Evolutionary conservation across 1,140 invertebrate species (phyloP), one percentile per base, ranked within the genome.

Genomic region (Dinothrombium tinctorium): DNA sequence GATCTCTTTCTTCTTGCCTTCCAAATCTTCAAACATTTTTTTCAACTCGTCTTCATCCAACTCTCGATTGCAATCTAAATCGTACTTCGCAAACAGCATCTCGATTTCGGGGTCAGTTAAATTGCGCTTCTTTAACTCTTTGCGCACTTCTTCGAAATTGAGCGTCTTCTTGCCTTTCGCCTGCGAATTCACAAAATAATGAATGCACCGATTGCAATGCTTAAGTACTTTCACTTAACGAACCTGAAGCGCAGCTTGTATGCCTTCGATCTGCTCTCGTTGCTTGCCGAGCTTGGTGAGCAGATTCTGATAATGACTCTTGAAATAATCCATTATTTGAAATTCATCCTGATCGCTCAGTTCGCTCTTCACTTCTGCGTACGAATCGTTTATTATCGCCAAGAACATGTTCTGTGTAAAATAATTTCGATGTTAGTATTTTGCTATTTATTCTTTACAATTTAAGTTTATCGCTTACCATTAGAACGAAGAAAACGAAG

Each of bases 341-440:
- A 74, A 69, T 50, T 73, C 69, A 49, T 71, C 67, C 45, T 65
- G 65, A 43, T 69, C 62, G 36, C 63, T 60, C 46, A 76, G 67
- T 53, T 79, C 74, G 3, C 64, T 64, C 56, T 79, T 79, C 0
- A 76, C 71, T 49, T 72, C 64, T 2, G 66, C 59, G 42, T 75
- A 75, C 0, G 73, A 72, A 53, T 81, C 76, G 51, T 76, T 78
- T 46, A 80, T 77, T 48, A 80, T 80, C 41, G 77, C 76, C 54
- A 81, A 54, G 56, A 80, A 80, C 75, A 80, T 78, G 56, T 79
- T 79, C 69, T 72, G 49, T 3, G 58, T 52, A 45, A 37, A 21
- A 45, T 50, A 32, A 38, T 14, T 56, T 80, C 73, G n/a, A 80
- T 74, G 46, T 74, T 36, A 37, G 25, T 15, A 24, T 5, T 6